Conservation (phyloP, 2,113 vertebrate genomes). For the Rhadina sibilatrix region DNA sequence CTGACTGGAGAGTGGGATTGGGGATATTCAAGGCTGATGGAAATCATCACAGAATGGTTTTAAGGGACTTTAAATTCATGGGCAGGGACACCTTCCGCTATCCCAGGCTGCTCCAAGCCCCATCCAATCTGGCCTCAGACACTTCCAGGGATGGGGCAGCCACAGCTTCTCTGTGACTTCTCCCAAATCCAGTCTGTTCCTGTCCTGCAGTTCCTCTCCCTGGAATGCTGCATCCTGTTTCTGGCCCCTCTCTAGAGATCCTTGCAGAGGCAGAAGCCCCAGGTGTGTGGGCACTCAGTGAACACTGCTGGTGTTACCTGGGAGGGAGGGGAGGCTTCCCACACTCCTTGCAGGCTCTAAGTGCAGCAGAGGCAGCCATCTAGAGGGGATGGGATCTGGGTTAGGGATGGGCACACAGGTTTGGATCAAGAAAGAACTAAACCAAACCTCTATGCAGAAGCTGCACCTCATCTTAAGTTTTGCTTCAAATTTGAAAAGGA, state of each 20-base stretch:
- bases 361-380: constrained; percentile 41
- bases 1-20: neutral
- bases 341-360: constrained; percentile 31
- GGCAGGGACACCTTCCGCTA: neutral
- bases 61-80: neutral
- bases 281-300: constrained; percentile 4
- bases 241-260: neutral
- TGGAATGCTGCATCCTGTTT: neutral
- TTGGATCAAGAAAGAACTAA: constrained; percentile 29
- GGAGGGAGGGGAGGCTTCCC: neutral
- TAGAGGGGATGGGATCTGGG: constrained; percentile 24
- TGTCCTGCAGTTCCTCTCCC: neutral
- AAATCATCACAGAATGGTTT: neutral
- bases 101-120: neutral
- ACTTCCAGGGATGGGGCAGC: neutral
- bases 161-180: neutral
- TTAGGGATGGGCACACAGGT: constrained; percentile 18
- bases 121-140: accelerated
- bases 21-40: neutral
- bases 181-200: neutral
- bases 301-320: constrained; percentile 19
- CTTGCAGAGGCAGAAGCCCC: neutral
- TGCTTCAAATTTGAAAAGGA: neutral
- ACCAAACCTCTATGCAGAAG: constrained; percentile 36
- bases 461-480: neutral